phyloP scores from a whole-genome alignment of 2,888 invertebrate genomes.

The Leptogaster cylindrica region DNA sequence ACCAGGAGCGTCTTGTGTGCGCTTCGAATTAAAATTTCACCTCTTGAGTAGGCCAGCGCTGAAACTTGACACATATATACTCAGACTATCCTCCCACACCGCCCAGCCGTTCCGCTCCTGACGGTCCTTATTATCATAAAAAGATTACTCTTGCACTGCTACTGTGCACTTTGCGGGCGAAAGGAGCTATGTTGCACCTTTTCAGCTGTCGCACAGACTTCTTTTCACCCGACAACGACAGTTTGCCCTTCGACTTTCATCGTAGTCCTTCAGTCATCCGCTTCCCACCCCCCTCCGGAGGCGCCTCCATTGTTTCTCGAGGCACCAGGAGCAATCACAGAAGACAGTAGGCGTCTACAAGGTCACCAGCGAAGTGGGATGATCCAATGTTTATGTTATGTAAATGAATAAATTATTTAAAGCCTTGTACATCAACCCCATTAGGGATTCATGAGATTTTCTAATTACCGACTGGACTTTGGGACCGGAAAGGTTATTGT shows the following conservation, averaged over 20 bases:
- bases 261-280: no score
- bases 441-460: constrained; percentile 28
- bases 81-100: no score
- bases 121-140: background rate
- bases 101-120: no score
- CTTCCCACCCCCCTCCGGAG: no score
- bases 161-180: no score
- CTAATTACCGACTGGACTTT: constrained; percentile 15
- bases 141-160: background rate
- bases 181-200: no score
- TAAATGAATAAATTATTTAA: constrained; percentile 25
- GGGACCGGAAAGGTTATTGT: no score
- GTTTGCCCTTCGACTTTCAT: background rate
- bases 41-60: background rate
- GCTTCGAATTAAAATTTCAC: constrained; percentile 17
- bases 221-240: background rate
- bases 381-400: constrained; percentile 8
- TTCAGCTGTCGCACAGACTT: no score
- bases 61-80: constrained; percentile 28
- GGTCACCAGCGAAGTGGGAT: constrained; percentile 9
- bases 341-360: background rate
- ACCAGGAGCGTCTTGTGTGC: background rate
- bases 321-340: background rate
- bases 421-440: constrained; percentile 12
- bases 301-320: constrained; percentile 8